Conservation (phyloP, 1,140 invertebrate genomes). For the Drosophila simulans region DNA sequence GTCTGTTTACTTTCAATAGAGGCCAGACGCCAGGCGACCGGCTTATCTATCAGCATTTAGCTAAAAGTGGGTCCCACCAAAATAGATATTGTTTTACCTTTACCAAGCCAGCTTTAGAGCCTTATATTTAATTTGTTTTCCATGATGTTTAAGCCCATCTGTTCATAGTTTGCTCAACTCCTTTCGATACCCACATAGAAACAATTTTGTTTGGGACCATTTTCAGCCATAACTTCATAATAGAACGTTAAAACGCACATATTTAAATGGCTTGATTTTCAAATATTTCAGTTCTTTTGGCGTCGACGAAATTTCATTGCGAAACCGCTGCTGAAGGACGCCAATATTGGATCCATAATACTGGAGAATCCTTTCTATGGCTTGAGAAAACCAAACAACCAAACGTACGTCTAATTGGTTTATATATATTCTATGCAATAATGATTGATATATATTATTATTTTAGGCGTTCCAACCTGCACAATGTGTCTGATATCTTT, state of each 20-base stretch:
- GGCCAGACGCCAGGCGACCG: constrained; percentile 29
- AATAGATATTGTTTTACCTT: constrained; percentile 1
- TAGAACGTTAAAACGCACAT: neutral
- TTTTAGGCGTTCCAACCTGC: constrained; percentile 93
- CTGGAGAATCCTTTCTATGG: constrained; percentile 99
- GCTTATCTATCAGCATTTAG: constrained; percentile 21
- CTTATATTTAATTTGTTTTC: neutral
- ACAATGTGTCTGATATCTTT: constrained; percentile 99
- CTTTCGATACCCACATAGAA: neutral
- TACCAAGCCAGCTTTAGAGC: neutral
- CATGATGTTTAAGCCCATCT: neutral
- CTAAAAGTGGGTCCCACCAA: constrained; percentile 25
- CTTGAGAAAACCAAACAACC: constrained; percentile 94
- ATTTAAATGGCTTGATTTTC: neutral
- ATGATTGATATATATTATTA: neutral
- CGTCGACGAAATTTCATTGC: constrained; percentile 92
- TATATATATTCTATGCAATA: neutral
- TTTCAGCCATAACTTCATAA: constrained; percentile 1
- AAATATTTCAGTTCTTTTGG: constrained; percentile 93
- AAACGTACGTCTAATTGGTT: constrained; percentile 89
- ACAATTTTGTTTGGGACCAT: constrained; percentile 8
- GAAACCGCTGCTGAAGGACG: constrained; percentile 94
- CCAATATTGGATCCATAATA: constrained; percentile 96
- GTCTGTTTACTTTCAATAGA: constrained; percentile 41
- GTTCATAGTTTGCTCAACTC: neutral